Base-by-base conservation (phyloP, 2,113 vertebrate species). In the Clarias magur region DNA sequence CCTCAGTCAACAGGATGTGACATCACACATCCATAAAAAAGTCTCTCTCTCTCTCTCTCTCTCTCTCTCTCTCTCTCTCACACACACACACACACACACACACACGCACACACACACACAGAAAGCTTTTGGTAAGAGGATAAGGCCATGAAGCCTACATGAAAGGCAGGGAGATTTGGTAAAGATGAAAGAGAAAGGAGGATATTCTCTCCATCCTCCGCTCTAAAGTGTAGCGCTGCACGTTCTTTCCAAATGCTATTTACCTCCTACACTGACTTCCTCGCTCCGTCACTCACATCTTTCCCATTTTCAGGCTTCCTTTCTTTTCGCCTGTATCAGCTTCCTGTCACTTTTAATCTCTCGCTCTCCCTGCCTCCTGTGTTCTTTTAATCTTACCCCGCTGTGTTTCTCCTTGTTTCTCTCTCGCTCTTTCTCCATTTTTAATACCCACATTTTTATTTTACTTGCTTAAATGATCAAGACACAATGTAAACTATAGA, bases 151-250 rank as follows among this genome's bases (percentile, higher is more conserved):
- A 91, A 93, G 93, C 92, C 93, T 90, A 93, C 93, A 93, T 93
- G 92, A 94, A 92, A 93, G 92, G 79, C 84, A 78, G 91, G 92
- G 92, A 93, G 92, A 92, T 93, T 93, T 93, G 92, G 90, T 76
- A 83, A 91, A 94, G 94, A 95, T 94, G 93, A 95, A 95, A 86
- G 76, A 56, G 48, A 94, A 93, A 89, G 48, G 89, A 91, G 93
- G 93, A 95, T 92, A 94, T 93, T 93, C 88, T 89, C 91, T 87
- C 81, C 87, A 87, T 89, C 89, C 92, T 88, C 79, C 63, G 92
- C 92, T 93, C 92, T 93, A 91, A 80, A 91, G 23, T 93, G 90
- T 91, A 91, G 89, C 89, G 89, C 89, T 83, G 54, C 90, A 70
- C 78, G 88, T 92, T 90, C 86, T 88, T 75, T 89, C 79, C 82